A percentile compares a stretch with the other conserved stretches of the same genome.
Conservation (phyloP, 2,113 vertebrate species). For the Odontesthes bonariensis region DNA sequence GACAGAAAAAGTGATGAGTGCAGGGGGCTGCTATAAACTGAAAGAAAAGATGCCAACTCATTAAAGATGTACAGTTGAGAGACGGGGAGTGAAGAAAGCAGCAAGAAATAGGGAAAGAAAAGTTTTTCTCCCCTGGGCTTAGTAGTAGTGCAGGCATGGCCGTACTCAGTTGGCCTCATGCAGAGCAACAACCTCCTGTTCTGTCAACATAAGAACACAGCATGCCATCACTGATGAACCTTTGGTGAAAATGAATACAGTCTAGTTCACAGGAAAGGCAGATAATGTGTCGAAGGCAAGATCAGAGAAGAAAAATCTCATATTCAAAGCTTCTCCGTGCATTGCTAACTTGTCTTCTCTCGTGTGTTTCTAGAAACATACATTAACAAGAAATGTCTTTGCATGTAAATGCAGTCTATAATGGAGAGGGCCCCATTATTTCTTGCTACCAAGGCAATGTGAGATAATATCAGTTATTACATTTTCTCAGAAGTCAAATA, state of each 20-base stretch:
- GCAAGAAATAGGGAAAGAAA: slow-evolving; percentile 30
- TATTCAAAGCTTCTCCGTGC: slow-evolving; percentile 46
- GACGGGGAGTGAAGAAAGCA: slow-evolving; percentile 45
- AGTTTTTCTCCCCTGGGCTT: slow-evolving; percentile 40
- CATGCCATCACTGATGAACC: slow-evolving; percentile 65
- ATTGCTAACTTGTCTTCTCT: slow-evolving; percentile 64
- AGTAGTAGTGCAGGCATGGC: slow-evolving; percentile 34
- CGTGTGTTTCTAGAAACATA: slow-evolving; percentile 62
- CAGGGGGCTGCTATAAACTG: slow-evolving; percentile 25
- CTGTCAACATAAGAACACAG: slow-evolving; percentile 60
- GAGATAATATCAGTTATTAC: slow-evolving; percentile 78
- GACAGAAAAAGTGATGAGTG: slow-evolving; percentile 46
- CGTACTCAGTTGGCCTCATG: slow-evolving; percentile 41
- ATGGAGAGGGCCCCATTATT: slow-evolving; percentile 70
- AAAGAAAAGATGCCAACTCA: slow-evolving; percentile 67
- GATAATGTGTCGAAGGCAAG: slow-evolving; percentile 58
- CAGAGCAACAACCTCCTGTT: slow-evolving; percentile 49
- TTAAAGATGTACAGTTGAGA: slow-evolving; percentile 68
- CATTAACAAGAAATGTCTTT: slow-evolving; percentile 61
- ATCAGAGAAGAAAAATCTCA: slow-evolving; percentile 48
- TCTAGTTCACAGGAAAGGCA: slow-evolving; percentile 47
- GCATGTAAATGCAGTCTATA: slow-evolving; percentile 62
- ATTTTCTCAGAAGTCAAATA: slow-evolving; percentile 67
- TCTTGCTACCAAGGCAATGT: slow-evolving; percentile 41
- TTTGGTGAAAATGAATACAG: slow-evolving; percentile 48